Percentiles rank a stretch among this genome's conserved stretches.
phyloP scores from a whole-genome alignment of 2,797 vertebrate genomes.

The Acanthurus lineatus region DNA sequence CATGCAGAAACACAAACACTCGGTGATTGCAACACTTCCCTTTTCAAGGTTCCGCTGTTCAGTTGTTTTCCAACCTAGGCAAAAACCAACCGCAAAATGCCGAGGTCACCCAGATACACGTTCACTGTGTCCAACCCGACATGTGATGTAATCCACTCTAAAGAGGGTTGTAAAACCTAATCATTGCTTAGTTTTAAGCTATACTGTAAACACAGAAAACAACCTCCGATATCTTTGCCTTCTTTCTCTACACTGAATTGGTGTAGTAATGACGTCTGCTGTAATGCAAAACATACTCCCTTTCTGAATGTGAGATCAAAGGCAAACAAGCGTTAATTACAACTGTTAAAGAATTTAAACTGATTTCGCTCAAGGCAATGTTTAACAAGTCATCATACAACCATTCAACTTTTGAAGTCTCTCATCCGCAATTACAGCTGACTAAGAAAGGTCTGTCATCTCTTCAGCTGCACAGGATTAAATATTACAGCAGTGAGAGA shows the following conservation, averaged over 20 bases:
- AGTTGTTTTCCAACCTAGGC: constrained; percentile 47
- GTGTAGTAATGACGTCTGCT: not conserved
- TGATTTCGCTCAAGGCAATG: not conserved
- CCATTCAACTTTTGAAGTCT: constrained; percentile 8
- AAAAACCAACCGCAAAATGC: constrained; percentile 49
- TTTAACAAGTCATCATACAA: not conserved
- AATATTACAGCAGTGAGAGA: constrained; percentile 16
- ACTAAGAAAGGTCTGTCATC: constrained; percentile 20
- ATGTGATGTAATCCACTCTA: constrained; percentile 52
- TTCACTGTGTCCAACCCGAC: constrained; percentile 25
- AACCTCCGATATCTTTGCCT: not conserved
- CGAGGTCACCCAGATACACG: constrained; percentile 51
- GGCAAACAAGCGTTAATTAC: not conserved
- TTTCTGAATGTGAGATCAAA: not conserved
- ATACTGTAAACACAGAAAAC: constrained; percentile 1
- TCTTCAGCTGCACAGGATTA: constrained; percentile 8
- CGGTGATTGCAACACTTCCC: constrained; percentile 81
- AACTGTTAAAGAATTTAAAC: not conserved
- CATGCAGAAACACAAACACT: constrained; percentile 64
- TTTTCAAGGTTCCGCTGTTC: constrained; percentile 73
- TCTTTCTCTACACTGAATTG: not conserved
- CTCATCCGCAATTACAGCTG: constrained; percentile 1
- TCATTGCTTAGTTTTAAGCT: constrained; percentile 2
- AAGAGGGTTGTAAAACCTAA: constrained; percentile 44
- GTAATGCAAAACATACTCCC: not conserved